Percentiles rank a stretch among this genome's conserved stretches.
Evolutionary conservation across 1,140 invertebrate genomes (phyloP).

Genomic region (Cyclina sinensis): DNA sequence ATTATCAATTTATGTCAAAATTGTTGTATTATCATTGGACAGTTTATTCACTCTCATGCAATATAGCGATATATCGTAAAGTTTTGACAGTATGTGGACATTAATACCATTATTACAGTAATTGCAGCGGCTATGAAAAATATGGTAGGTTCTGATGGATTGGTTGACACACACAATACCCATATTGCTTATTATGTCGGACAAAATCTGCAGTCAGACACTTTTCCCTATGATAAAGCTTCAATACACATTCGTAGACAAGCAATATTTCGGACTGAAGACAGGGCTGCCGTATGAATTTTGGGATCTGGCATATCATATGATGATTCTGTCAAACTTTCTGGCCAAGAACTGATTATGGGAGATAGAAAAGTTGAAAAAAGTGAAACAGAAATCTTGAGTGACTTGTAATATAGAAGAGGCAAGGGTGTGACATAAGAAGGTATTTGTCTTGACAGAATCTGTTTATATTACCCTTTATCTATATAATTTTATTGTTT

Average conservation of each 20-base stretch:
- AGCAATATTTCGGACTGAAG: conserved; percentile 10
- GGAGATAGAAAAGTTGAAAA: too few relatives aligned
- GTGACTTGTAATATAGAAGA: too few relatives aligned
- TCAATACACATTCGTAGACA: neutral
- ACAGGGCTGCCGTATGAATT: too few relatives aligned
- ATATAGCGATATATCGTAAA: conserved; percentile 16
- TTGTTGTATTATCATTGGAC: neutral
- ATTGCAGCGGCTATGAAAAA: conserved; percentile 11
- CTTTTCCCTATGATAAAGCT: neutral
- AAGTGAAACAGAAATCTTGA: too few relatives aligned
- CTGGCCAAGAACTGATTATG: too few relatives aligned
- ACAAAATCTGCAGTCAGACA: conserved; percentile 1
- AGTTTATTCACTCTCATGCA: conserved; percentile 7
- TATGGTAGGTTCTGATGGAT: neutral
- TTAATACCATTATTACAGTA: conserved; percentile 45
- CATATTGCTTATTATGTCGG: neutral
- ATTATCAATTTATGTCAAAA: conserved; percentile 23
- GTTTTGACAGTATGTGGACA: conserved; percentile 18
- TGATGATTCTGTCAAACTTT: too few relatives aligned
- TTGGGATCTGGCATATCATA: too few relatives aligned
- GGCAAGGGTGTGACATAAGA: too few relatives aligned
- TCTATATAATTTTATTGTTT: too few relatives aligned
- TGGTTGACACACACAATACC: conserved; percentile 24
- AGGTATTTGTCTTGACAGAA: too few relatives aligned
- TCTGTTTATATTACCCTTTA: too few relatives aligned